Percentiles rank a stretch among this genome's conserved stretches.
Conservation (phyloP, 2,888 invertebrate genomes). For the Scaeva pyrastri region DNA sequence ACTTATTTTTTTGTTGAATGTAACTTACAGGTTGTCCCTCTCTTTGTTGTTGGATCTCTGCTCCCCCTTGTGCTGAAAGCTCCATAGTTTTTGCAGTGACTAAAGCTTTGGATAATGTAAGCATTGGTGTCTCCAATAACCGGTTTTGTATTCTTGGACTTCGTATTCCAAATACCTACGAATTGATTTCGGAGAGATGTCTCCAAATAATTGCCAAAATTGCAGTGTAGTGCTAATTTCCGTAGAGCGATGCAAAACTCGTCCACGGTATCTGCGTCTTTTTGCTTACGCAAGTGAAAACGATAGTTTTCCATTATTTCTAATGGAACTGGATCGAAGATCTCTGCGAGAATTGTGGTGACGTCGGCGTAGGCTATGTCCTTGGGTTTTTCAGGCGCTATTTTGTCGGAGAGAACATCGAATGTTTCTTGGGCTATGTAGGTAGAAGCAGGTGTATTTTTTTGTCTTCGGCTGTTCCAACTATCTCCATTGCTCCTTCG, state of each 20-base stretch:
- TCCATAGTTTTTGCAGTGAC: constrained; percentile 38
- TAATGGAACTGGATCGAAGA: constrained; percentile 71
- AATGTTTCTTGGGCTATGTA: constrained; percentile 20
- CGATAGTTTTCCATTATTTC: constrained; percentile 76
- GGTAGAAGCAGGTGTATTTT: constrained; percentile 36
- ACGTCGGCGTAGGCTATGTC: constrained; percentile 15
- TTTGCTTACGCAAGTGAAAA: constrained; percentile 76
- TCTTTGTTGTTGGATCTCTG: constrained; percentile 33
- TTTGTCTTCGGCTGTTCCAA: constrained; percentile 24
- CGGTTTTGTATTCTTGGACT: constrained; percentile 30
- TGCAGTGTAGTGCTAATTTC: constrained; percentile 23
- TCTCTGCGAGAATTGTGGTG: constrained; percentile 6
- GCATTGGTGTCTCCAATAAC: constrained; percentile 13
- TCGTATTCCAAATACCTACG: constrained; percentile 40
- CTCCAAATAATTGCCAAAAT: no score
- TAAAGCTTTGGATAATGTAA: constrained; percentile 14
- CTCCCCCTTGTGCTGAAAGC: constrained; percentile 23
- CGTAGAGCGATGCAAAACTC: constrained; percentile 22
- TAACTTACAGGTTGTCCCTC: constrained; percentile 16
- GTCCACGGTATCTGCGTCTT: constrained; percentile 12
- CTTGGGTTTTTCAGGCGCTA: no score
- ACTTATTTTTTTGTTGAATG: constrained; percentile 30
- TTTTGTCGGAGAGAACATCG: constrained; percentile 29
- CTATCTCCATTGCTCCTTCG: constrained; percentile 37
- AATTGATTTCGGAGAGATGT: constrained; percentile 38